Evolutionary conservation across 2,113 vertebrate genomes (phyloP).

Genomic region (Anguilla japonica): DNA sequence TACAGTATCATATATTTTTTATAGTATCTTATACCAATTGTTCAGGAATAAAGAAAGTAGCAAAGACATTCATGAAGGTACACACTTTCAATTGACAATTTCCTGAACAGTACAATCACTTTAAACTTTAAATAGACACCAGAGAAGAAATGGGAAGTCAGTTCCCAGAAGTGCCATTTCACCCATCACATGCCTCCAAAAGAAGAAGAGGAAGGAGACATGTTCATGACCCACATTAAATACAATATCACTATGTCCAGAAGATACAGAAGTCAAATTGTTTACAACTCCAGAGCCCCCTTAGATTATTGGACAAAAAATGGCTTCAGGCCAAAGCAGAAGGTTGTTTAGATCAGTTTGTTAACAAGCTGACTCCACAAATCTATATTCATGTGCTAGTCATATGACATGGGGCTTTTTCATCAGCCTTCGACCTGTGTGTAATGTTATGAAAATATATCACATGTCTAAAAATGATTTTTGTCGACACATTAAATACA

Average conservation of each 20-base stretch:
- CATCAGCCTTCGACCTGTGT: too few species aligned
- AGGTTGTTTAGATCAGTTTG: background rate
- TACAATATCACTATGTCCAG: background rate
- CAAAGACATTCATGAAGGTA: too few species aligned
- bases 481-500: too few species aligned
- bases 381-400: background rate
- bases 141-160: background rate
- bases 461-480: too few species aligned
- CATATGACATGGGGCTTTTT: background rate
- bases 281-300: background rate
- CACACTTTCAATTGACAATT: too few species aligned
- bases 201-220: background rate
- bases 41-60: too few species aligned
- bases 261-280: background rate
- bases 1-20: too few species aligned
- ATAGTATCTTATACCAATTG: too few species aligned
- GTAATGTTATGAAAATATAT: too few species aligned
- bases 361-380: background rate
- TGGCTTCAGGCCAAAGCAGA: background rate
- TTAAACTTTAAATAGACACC: background rate
- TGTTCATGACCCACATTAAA: background rate
- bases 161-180: background rate
- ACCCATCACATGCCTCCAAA: background rate
- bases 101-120: too few species aligned
- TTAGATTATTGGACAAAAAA: background rate